These are phyloP conservation scores for Bradypus variegatus DNA, from an alignment of 2,797 vertebrate species.

Conservation along the genomic window DNA sequence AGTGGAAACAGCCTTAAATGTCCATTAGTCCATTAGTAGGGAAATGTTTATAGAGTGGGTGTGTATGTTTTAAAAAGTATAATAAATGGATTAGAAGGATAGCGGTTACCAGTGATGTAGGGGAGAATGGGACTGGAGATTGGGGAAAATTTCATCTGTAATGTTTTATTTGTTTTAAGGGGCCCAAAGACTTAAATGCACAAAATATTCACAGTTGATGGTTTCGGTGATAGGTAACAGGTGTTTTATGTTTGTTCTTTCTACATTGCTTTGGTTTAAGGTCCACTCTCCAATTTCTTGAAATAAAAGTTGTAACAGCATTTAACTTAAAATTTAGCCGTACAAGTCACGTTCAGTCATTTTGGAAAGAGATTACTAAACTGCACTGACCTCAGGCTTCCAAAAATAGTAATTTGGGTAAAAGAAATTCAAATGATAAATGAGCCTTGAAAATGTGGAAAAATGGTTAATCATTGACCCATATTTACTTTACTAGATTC, in stretches of 20 bases:
- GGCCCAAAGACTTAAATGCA: neutral
- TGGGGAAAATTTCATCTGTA: neutral
- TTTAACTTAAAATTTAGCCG: neutral
- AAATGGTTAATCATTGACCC: neutral
- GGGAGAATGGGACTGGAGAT: neutral
- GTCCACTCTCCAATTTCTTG: neutral
- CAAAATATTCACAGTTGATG: neutral
- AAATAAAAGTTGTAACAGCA: neutral
- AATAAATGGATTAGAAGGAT: neutral
- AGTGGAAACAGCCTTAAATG: neutral
- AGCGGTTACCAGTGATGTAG: neutral
- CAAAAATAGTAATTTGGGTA: conserved; percentile 12
- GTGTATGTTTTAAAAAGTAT: neutral
- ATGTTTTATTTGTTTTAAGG: conserved; percentile 1
- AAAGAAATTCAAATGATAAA: neutral
- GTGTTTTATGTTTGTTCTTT: conserved; percentile 3
- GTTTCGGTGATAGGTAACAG: neutral
- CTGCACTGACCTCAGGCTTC: neutral
- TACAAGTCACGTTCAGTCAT: neutral
- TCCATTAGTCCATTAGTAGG: neutral
- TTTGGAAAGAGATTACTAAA: neutral
- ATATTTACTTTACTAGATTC: neutral
- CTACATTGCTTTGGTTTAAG: neutral
- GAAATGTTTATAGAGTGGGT: neutral
- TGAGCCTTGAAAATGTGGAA: neutral